phyloP scores from a whole-genome alignment of 2,888 invertebrate genomes.

The Ctenicera cuprea region DNA sequence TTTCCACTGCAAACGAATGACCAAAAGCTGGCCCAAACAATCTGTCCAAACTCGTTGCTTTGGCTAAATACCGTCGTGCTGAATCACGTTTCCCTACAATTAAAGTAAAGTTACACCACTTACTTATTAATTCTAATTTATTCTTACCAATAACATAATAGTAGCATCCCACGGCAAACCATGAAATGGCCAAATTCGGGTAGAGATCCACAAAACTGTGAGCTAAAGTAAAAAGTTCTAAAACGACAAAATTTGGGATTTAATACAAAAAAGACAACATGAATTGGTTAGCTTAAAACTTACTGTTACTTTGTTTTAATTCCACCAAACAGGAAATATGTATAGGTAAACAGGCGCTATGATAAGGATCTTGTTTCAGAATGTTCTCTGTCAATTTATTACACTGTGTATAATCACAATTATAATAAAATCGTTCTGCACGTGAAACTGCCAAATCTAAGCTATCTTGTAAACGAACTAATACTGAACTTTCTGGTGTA shows the following conservation, averaged over 20 bases:
- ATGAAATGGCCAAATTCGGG: constrained; percentile 92
- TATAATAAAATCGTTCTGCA: constrained; percentile 88
- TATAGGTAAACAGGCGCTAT: constrained; percentile 84
- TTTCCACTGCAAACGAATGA: constrained; percentile 97
- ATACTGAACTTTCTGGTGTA: constrained; percentile 64
- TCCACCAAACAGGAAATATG: constrained; percentile 90
- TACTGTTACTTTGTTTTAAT: constrained; percentile 85
- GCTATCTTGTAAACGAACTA: constrained; percentile 77
- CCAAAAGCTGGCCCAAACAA: constrained; percentile 98
- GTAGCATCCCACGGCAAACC: constrained; percentile 98
- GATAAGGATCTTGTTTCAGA: constrained; percentile 86
- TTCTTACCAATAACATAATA: constrained; percentile 89
- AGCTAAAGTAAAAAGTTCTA: constrained; percentile 91
- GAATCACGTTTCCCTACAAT: constrained; percentile 88
- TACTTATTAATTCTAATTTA: not conserved
- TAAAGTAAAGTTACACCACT: not conserved
- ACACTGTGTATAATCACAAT: constrained; percentile 88
- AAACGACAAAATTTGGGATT: constrained; percentile 63
- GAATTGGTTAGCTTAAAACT: too few relatives aligned
- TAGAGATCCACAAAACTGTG: constrained; percentile 95
- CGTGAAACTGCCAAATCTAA: constrained; percentile 84
- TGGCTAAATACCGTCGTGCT: constrained; percentile 90
- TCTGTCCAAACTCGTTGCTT: constrained; percentile 92
- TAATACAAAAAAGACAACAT: too few relatives aligned
- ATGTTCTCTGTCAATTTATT: constrained; percentile 82